Evolutionary conservation across 2,797 vertebrate genomes (phyloP), one percentile per base, ranked within the genome.

Genomic region (Chaunax sp.): DNA sequence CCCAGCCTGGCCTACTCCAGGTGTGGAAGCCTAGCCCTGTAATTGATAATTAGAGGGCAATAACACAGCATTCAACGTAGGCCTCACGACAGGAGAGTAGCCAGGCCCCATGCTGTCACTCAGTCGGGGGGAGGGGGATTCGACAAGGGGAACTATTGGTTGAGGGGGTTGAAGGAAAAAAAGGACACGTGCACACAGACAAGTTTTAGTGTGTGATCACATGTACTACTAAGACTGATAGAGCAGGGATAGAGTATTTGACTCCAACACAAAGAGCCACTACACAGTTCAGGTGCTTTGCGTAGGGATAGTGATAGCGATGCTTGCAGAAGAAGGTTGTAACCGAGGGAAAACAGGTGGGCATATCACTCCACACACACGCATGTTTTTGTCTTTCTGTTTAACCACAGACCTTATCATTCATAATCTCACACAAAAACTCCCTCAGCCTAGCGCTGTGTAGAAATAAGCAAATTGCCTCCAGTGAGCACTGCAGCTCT

Each of bases 41-140:
- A 92, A 93, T 94, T 93, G 92, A 92, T 93, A 92, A 93, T 94
- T 92, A 93, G 87, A 69, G 89, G 90, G 86, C 88, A 90, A 91
- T 92, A 91, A 92, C 85, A 85, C 83, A 50, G 69, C 49, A 62
- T 81, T 90, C 77, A 69, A 57, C 77, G 80, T 69, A 64, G 82
- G 75, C 86, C 83, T 84, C 75, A 77, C 72, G 69, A 84, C 81
- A 89, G 86, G 87, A 85, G 82, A 84, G 82, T 70, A 50, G 68
- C 78, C 72, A 50, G 83, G 75, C 87, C 81, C 76, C 68, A 82
- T 77, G 71, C 84, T 82, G 86, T 82, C 88, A 82, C 83, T 89
- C 82, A 82, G 72, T 81, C 68, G 59, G 75, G 38, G 16, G 53
- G 60, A 38, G 20, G 0, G 20, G 43, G 72, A 37, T 73, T 13